A percentile compares a stretch with the other conserved stretches of the same genome.
Evolutionary conservation across 2,888 invertebrate species (phyloP).

Genomic region (Malacosoma neustria): DNA sequence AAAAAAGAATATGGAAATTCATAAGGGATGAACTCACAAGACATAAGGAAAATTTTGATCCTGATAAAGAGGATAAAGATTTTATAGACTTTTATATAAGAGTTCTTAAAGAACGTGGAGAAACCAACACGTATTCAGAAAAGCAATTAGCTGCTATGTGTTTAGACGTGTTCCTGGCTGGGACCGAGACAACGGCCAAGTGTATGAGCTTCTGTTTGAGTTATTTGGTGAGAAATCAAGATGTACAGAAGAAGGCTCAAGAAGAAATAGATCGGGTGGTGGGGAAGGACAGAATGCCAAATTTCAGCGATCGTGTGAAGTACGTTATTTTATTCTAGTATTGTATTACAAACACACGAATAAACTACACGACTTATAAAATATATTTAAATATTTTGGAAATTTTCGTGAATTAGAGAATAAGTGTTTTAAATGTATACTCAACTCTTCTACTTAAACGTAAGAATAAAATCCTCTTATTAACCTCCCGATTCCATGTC

Average conservation of each 20-base stretch:
- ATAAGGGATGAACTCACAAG: slow-evolving; percentile 80
- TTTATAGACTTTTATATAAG: slow-evolving; percentile 89
- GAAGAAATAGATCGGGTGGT: slow-evolving; percentile 85
- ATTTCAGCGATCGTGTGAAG: slow-evolving; percentile 81
- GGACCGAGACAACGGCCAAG: slow-evolving; percentile 90
- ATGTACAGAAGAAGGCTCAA: slow-evolving; percentile 83
- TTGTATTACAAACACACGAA: too few relatives aligned
- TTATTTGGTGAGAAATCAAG: slow-evolving; percentile 81
- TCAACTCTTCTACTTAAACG: too few relatives aligned
- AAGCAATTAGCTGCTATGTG: slow-evolving; percentile 86
- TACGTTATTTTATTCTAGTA: slow-evolving; percentile 37
- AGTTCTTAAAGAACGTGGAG: slow-evolving; percentile 76
- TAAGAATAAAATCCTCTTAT: too few relatives aligned
- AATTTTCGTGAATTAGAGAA: too few relatives aligned
- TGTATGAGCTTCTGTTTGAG: slow-evolving; percentile 85
- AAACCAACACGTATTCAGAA: slow-evolving; percentile 77
- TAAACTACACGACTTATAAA: too few relatives aligned
- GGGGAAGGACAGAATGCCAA: slow-evolving; percentile 80
- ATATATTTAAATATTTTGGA: too few relatives aligned
- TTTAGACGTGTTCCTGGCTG: slow-evolving; percentile 91
- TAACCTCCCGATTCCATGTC: too few relatives aligned
- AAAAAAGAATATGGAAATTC: slow-evolving; percentile 81
- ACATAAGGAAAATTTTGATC: slow-evolving; percentile 78
- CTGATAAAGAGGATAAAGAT: slow-evolving; percentile 78
- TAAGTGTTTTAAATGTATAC: too few relatives aligned